Conservation (phyloP, 2,888 invertebrate genomes). For the Gnatocerus cornutus region DNA sequence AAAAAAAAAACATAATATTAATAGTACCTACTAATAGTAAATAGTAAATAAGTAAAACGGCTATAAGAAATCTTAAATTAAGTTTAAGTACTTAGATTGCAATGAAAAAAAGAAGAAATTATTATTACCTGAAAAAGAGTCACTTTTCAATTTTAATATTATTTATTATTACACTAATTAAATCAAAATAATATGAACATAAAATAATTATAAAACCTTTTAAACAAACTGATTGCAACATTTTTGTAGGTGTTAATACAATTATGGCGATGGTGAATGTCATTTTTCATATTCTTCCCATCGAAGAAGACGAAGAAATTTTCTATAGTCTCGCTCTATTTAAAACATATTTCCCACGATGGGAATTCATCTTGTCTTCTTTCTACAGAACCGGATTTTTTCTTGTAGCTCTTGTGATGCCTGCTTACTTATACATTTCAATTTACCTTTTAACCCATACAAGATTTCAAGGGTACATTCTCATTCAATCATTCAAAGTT, state of each 20-base stretch:
- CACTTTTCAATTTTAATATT: no score
- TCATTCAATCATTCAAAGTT: no score
- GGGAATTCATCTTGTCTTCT: not conserved
- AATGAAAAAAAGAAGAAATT: no score
- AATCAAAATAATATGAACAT: no score
- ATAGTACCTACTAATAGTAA: no score
- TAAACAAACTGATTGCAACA: not conserved
- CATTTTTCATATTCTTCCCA: not conserved
- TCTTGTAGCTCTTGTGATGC: not conserved
- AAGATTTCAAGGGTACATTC: not conserved
- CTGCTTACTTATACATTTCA: not conserved
- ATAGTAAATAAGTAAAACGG: no score
- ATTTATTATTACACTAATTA: no score
- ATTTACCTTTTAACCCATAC: not conserved
- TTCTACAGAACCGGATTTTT: not conserved
- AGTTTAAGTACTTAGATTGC: no score
- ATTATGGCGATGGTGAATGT: not conserved
- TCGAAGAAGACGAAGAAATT: constrained; percentile 9
- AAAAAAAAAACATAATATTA: no score
- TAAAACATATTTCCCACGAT: not conserved
- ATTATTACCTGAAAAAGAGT: no score
- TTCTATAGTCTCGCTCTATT: constrained; percentile 12
- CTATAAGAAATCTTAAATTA: no score
- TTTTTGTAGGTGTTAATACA: not conserved
- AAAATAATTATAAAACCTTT: no score